Conservation (phyloP, 2,113 vertebrate genomes). For the Boulengeromyrus knoepffleri region DNA sequence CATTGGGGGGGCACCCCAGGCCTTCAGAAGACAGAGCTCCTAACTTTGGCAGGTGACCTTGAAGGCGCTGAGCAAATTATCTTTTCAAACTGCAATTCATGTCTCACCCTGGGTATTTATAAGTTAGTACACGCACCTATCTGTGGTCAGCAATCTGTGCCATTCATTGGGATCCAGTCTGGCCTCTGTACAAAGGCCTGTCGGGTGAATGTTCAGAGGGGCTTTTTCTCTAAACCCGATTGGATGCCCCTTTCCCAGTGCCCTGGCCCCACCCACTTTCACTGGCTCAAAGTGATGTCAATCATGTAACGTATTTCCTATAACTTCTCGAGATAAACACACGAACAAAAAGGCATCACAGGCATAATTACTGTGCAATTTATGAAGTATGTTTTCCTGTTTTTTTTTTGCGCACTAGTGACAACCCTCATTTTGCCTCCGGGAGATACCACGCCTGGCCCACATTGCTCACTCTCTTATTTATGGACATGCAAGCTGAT, state of each 20-base stretch:
- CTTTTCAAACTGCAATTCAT: not conserved
- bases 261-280: not conserved
- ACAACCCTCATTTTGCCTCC: not conserved
- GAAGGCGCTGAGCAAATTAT: not conserved
- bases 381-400: too few species aligned
- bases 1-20: not conserved
- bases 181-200: not conserved
- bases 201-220: not conserved
- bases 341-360: not conserved
- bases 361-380: too few species aligned
- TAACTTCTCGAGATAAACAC: not conserved
- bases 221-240: not conserved
- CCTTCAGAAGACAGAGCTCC: not conserved
- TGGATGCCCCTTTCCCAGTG: not conserved
- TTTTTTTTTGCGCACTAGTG: not conserved
- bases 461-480: not conserved
- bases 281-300: not conserved
- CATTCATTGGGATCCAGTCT: not conserved
- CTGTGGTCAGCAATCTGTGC: not conserved
- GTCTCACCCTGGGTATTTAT: not conserved
- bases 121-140: not conserved
- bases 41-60: not conserved
- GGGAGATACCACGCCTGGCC: not conserved
- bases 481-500: not conserved
- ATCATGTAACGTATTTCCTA: not conserved